Evolutionary conservation across 2,797 vertebrate species (phyloP).

Genomic region (Fringilla coelebs): DNA sequence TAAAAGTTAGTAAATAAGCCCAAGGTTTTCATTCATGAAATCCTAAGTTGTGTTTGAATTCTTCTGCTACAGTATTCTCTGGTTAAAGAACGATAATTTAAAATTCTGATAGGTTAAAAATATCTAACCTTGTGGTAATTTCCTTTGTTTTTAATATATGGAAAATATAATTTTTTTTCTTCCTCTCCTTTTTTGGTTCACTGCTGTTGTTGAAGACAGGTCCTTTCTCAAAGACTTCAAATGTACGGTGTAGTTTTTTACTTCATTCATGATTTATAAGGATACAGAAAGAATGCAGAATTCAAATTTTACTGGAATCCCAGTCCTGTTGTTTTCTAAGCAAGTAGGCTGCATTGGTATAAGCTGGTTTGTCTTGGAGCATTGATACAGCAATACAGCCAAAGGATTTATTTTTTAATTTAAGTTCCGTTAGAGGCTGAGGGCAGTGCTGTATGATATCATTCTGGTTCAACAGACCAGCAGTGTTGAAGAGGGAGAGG

Average conservation of each 20-base stretch:
- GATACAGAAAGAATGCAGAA: not conserved
- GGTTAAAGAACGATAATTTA: not conserved
- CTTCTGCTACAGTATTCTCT: not conserved
- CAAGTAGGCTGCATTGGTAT: not conserved
- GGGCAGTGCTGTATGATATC: not conserved
- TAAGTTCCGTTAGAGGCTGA: not conserved
- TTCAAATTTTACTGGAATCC: not conserved
- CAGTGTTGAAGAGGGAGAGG: not conserved
- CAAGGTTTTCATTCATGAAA: not conserved
- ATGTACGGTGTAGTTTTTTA: not conserved
- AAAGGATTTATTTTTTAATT: not conserved
- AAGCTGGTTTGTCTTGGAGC: not conserved
- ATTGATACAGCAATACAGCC: not conserved
- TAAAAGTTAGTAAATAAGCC: not conserved
- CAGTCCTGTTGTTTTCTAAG: not conserved
- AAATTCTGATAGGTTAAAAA: not conserved
- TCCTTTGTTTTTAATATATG: not conserved
- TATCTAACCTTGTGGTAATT: not conserved
- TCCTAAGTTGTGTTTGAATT: not conserved
- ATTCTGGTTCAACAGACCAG: not conserved
- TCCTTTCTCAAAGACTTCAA: not conserved
- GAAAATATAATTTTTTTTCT: not conserved
- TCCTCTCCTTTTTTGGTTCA: not conserved
- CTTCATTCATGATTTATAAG: not conserved
- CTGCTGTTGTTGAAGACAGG: not conserved